A percentile compares a stretch with the other conserved stretches of the same genome.
phyloP scores from a whole-genome alignment of 2,888 invertebrate genomes.

The Subacronicta megacephala region DNA sequence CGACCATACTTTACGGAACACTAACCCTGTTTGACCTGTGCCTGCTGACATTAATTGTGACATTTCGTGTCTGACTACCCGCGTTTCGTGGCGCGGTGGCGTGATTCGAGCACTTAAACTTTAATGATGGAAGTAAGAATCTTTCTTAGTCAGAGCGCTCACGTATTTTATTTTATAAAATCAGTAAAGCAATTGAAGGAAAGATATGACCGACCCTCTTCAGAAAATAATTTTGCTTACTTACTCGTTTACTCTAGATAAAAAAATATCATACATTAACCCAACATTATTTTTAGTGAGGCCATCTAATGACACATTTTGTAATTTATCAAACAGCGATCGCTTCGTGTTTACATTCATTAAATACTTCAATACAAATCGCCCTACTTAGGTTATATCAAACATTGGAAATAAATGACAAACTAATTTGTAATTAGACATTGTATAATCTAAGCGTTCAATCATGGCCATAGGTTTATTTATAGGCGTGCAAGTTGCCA shows the following conservation, averaged over 20 bases:
- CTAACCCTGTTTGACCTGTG: constrained; percentile 52
- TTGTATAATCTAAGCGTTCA: constrained; percentile 38
- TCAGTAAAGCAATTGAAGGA: constrained; percentile 5
- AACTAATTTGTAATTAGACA: constrained; percentile 15
- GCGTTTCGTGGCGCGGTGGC: constrained; percentile 54
- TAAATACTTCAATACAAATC: constrained; percentile 1
- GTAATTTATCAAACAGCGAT: constrained; percentile 8
- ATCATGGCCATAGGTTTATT: constrained; percentile 59
- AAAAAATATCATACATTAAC: neutral
- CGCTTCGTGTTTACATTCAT: constrained; percentile 1
- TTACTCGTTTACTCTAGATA: neutral
- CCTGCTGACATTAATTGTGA: constrained; percentile 65
- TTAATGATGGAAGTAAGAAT: constrained; percentile 57
- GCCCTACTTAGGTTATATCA: constrained; percentile 8
- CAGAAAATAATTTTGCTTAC: constrained; percentile 2
- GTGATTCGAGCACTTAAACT: constrained; percentile 66
- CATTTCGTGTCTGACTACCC: constrained; percentile 68
- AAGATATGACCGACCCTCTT: neutral
- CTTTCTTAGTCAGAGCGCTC: too few relatives aligned
- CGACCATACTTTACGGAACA: constrained; percentile 29
- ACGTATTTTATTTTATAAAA: constrained; percentile 11
- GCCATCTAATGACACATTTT: constrained; percentile 11
- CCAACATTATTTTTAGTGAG: constrained; percentile 1
- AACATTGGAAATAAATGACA: constrained; percentile 27
- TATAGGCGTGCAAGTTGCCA: constrained; percentile 57